Evolutionary conservation across 2,113 vertebrate species (phyloP).

Genomic region (Microcebus lehilahytsara): DNA sequence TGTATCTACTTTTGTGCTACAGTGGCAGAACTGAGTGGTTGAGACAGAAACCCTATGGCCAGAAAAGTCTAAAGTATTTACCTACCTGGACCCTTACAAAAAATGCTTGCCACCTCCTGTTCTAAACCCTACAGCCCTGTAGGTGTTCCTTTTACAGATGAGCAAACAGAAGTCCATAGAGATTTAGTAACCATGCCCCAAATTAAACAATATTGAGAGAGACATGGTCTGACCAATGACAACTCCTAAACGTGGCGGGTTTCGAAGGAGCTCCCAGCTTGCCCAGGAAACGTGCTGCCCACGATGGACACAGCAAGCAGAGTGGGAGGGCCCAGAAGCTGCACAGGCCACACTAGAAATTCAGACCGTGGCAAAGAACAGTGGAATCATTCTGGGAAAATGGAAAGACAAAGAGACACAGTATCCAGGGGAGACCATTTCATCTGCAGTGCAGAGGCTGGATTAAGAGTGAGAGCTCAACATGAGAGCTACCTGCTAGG

Average conservation of each 20-base stretch:
- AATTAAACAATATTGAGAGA: background rate
- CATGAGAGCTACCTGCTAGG: background rate
- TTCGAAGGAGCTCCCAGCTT: background rate
- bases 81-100: background rate
- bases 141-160: background rate
- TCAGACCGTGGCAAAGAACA: background rate
- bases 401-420: background rate
- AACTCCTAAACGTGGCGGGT: background rate
- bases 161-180: background rate
- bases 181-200: background rate
- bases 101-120: background rate
- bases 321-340: background rate
- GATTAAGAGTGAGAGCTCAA: background rate
- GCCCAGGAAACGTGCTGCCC: background rate
- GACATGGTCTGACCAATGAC: accelerated
- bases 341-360: background rate
- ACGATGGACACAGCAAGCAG: accelerated
- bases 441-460: background rate
- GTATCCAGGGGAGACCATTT: background rate
- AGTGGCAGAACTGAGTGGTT: background rate
- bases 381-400: background rate
- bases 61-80: background rate
- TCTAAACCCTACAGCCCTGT: background rate
- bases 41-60: background rate
- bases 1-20: background rate